A percentile compares a stretch with the other conserved stretches of the same genome.
Evolutionary conservation across 2,797 vertebrate species (phyloP).

Genomic region (Hoplostethus atlanticus): DNA sequence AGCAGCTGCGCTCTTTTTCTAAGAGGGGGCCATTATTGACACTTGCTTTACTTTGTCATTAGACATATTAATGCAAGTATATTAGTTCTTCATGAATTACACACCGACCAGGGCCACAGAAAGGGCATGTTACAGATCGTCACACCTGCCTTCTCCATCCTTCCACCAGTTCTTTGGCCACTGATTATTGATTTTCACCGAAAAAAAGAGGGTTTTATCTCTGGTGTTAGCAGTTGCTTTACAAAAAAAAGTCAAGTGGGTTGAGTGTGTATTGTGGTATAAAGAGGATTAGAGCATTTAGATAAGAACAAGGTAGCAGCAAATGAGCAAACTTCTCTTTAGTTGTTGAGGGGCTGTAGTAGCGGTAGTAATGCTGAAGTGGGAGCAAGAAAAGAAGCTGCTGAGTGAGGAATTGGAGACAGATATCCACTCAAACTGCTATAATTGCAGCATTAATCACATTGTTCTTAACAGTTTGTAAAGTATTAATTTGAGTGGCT

Average conservation of each 20-base stretch:
- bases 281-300: conserved; percentile 1
- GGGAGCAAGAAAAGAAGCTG: too few species aligned
- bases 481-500: neutral
- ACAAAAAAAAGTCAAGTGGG: neutral
- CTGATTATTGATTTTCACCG: conserved; percentile 6
- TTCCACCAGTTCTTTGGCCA: conserved; percentile 10
- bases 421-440: too few species aligned
- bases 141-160: conserved; percentile 20
- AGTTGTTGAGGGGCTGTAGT: neutral
- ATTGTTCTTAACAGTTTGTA: neutral
- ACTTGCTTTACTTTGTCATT: conserved; percentile 58
- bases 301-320: neutral
- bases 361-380: neutral
- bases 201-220: neutral
- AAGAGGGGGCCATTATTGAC: conserved; percentile 65
- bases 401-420: too few species aligned
- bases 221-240: conserved; percentile 8
- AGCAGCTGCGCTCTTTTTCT: conserved; percentile 73
- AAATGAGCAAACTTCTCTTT: neutral
- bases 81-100: conserved; percentile 53
- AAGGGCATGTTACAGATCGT: conserved; percentile 50
- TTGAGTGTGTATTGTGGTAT: neutral
- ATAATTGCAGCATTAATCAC: neutral
- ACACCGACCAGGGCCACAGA: conserved; percentile 49
- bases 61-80: conserved; percentile 52